These are phyloP conservation scores for Phasianus colchicus DNA, from an alignment of 2,113 vertebrate genomes.

Conservation along the genomic window DNA sequence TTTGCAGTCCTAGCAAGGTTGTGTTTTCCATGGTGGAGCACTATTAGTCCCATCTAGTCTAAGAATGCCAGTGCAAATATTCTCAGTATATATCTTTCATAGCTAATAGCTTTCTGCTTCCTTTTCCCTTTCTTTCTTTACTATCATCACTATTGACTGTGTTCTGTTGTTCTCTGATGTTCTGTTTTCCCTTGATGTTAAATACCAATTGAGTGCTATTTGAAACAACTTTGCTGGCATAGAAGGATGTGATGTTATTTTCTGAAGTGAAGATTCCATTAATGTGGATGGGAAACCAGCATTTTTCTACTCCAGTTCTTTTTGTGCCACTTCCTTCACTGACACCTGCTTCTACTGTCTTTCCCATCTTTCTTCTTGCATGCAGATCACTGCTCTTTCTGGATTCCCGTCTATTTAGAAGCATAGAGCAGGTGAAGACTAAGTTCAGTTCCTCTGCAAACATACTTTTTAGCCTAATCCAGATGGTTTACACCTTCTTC, in stretches of 20 bases:
- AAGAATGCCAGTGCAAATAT: background rate
- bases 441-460: background rate
- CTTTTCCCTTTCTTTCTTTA: background rate
- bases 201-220: background rate
- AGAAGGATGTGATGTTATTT: background rate
- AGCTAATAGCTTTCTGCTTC: slow-evolving; percentile 4
- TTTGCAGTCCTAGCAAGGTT: background rate
- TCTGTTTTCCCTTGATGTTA: slow-evolving; percentile 42
- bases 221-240: background rate
- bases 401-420: slow-evolving; percentile 1
- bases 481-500: background rate
- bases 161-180: background rate
- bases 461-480: background rate
- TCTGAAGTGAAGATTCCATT: slow-evolving; percentile 21
- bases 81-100: background rate
- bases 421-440: background rate
- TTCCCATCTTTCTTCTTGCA: slow-evolving; percentile 30
- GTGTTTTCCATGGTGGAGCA: background rate
- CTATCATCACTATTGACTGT: background rate
- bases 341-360: slow-evolving; percentile 40
- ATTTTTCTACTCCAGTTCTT: slow-evolving; percentile 10
- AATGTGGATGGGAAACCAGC: background rate
- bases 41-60: background rate
- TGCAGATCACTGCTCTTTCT: slow-evolving; percentile 25
- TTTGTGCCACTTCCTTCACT: slow-evolving; percentile 8